These are phyloP conservation scores for Cosmia pyralina DNA, from an alignment of 2,888 invertebrate genomes.

Conservation along the genomic window DNA sequence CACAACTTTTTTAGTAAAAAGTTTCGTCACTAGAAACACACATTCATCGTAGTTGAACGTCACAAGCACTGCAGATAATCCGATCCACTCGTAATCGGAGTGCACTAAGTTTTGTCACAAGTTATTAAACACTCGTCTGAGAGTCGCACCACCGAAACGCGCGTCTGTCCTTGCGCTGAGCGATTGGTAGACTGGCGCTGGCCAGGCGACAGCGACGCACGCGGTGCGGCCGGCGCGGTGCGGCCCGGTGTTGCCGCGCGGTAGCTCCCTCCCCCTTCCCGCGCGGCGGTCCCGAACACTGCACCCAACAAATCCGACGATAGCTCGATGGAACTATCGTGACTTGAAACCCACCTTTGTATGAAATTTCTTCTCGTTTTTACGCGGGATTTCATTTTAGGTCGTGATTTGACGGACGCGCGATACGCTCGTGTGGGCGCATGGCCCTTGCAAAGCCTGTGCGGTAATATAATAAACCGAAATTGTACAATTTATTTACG, in stretches of 20 bases:
- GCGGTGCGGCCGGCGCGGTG: conserved; percentile 64
- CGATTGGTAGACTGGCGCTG: conserved; percentile 76
- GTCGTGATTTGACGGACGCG: conserved; percentile 77
- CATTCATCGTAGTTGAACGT: conserved; percentile 79
- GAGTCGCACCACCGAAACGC: conserved; percentile 58
- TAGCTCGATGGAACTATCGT: conserved; percentile 79
- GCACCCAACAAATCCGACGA: conserved; percentile 82
- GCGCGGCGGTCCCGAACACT: conserved; percentile 71
- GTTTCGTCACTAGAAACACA: conserved; percentile 78
- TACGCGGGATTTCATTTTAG: conserved; percentile 73
- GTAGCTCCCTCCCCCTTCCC: conserved; percentile 74
- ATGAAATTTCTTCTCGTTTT: conserved; percentile 82
- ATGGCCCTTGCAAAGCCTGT: conserved; percentile 70
- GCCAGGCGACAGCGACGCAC: conserved; percentile 57
- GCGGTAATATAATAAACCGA: conserved; percentile 79
- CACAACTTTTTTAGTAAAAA: conserved; percentile 71
- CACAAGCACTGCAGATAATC: conserved; percentile 87
- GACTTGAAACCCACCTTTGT: conserved; percentile 80
- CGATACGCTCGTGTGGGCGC: conserved; percentile 75
- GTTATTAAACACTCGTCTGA: conserved; percentile 73
- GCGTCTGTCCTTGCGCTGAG: conserved; percentile 70
- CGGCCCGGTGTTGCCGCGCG: conserved; percentile 72
- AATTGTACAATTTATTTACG: conserved; percentile 81
- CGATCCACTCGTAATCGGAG: conserved; percentile 77
- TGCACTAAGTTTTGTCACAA: conserved; percentile 84